Evolutionary conservation across 2,888 invertebrate genomes (phyloP), one percentile per base, ranked within the genome.

Genomic region (Tenthredo notha): DNA sequence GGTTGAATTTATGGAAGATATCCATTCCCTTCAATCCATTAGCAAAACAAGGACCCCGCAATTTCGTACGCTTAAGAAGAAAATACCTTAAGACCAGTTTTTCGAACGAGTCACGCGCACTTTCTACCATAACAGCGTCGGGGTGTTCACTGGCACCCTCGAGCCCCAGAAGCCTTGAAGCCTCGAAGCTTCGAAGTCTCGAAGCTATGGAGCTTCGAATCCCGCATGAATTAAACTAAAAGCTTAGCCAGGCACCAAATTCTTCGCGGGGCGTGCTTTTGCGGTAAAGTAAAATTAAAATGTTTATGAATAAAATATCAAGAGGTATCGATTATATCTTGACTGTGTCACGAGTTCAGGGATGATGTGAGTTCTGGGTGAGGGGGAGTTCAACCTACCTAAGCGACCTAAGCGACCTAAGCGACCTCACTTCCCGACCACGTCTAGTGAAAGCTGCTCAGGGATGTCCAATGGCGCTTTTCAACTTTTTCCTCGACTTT

Each of bases 251-350:
- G 15, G 15, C 25, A 50, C n/a, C 33, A n/a, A 80, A 25, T 58
- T 25, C 58, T 9, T 40, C 15, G 40, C 33, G 29, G 47, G 33
- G 18, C 29, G 0, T 15, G 50, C 21, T 15, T 12, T 12, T 67
- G 12, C 58, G 75, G 25, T 12, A 58, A 58, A 67, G 75, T 83
- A 84, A 87, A 88, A 88, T 89, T 88, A 87, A 89, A 89, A 88
- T 89, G 88, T 89, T 89, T 89, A 87, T 86, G 88, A 88, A 87
- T 88, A 88, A 87, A 87, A 87, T 86, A 88, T 90, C 86, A 84
- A 87, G 89, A 82, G 88, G 87, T 89, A 90, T 90, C 89, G 89
- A 90, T 90, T 87, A 85, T 85, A 87, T 88, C 87, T 88, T 86
- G 87, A 88, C 87, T 86, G 88, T 90, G 89, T 88, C 90, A 90